Evolutionary conservation across 2,797 vertebrate species (phyloP), one percentile per base, ranked within the genome.

Genomic region (Chrosomus eos): DNA sequence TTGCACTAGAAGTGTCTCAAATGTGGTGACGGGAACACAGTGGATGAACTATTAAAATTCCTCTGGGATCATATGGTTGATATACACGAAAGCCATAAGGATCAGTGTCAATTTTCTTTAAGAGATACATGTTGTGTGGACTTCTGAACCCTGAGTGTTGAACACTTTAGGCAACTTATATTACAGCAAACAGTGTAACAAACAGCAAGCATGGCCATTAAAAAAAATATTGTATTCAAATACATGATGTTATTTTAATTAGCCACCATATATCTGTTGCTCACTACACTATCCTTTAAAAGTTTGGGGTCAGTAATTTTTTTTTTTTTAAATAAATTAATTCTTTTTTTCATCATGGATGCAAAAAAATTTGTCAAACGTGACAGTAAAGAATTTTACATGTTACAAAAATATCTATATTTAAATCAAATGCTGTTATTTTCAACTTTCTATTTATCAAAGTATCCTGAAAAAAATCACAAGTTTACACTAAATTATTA

Each of bases 31-130:
- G 45, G 80, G 79, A 82, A 87, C 78, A 82, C 84, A 88, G 80
- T 16, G 9, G 80, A 82, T 82, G 80, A 60, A 31, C 68, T 86
- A 89, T 90, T 90, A 89, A 90, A 90, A 92, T 90, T 91, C 89
- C 90, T 84, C 33, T 81, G 2, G 77, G 89, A 83, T 88, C 88
- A 85, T 89, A 75, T 80, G 84, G 87, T 87, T 81, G 88, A 86
- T 87, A 86, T 85, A 86, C 85, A 88, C 66, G 10, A 79, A 58
- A 84, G 48, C 23, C 33, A 48, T 84, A 87, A 66, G 80, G 45
- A 36, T 77, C 73, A 40, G 51, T 58, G 43, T 75, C 55, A 60
- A 55, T 81, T 77, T 38, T 77, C 40, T 71, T 77, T 71, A 28
- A 53, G 62, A 51, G 31, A n/a, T 36, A 23, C 26, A 33, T 60